These are phyloP conservation scores for Pseudomyrmex sp. DNA, from an alignment of 1,140 invertebrate species.

Conservation along the genomic window DNA sequence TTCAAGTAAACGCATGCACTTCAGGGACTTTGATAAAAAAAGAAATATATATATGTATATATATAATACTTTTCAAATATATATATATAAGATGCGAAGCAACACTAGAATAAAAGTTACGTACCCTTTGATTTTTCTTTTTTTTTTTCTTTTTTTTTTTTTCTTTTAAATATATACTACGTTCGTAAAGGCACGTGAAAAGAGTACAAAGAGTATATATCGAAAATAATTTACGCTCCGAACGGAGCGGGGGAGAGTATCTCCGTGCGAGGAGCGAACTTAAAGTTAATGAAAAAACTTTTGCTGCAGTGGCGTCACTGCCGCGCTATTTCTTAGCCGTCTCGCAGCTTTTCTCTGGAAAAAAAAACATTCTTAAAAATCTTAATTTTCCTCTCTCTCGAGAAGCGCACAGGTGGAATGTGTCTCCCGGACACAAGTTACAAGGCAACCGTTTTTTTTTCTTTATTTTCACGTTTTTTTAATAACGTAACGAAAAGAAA, in stretches of 20 bases:
- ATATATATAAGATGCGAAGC: constrained; percentile 79
- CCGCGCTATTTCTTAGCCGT: constrained; percentile 53
- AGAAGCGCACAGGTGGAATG: not conserved
- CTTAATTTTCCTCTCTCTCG: constrained; percentile 57
- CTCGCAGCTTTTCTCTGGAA: constrained; percentile 62
- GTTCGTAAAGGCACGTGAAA: constrained; percentile 51
- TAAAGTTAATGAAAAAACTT: constrained; percentile 55
- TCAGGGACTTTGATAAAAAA: constrained; percentile 63
- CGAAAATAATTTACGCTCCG: constrained; percentile 63
- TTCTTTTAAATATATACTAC: constrained; percentile 16
- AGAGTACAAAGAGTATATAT: constrained; percentile 36
- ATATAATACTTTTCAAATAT: constrained; percentile 67
- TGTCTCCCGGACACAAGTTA: not conserved
- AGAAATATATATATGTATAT: constrained; percentile 59
- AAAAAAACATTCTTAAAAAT: constrained; percentile 73
- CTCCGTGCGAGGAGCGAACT: constrained; percentile 33
- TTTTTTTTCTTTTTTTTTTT: constrained; percentile 44
- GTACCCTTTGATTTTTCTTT: constrained; percentile 78
- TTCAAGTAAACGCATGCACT: constrained; percentile 80
- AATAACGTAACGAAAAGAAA: not conserved
- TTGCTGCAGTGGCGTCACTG: constrained; percentile 54
- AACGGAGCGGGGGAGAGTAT: constrained; percentile 1
- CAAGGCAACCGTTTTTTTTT: constrained; percentile 16
- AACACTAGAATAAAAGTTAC: constrained; percentile 82
- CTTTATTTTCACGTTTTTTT: too few species aligned